Percentiles rank a stretch among this genome's conserved stretches.
Evolutionary conservation across 2,797 vertebrate species (phyloP).

Genomic region (Yasuhikotakia modesta): DNA sequence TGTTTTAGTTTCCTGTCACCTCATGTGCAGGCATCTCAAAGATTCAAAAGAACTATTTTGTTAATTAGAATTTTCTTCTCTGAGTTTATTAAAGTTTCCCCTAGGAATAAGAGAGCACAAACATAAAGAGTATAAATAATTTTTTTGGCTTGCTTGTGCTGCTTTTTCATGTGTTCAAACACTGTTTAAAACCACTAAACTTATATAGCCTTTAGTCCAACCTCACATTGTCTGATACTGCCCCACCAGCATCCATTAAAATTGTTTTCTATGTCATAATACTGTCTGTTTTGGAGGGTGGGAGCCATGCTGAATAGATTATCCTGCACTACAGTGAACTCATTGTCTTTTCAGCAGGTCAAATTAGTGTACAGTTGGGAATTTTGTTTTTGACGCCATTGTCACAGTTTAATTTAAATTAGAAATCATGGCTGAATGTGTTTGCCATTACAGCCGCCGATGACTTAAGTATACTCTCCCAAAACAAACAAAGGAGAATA

Average conservation of each 20-base stretch:
- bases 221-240: not conserved
- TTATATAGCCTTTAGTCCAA: not conserved
- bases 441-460: not conserved
- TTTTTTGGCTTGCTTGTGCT: not conserved
- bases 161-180: not conserved
- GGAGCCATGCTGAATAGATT: constrained; percentile 24
- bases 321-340: constrained; percentile 7
- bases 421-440: not conserved
- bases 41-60: not conserved
- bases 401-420: not conserved
- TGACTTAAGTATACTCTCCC: not conserved
- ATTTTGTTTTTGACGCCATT: constrained; percentile 9
- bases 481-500: not conserved
- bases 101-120: not conserved
- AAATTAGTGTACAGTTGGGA: not conserved
- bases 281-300: constrained; percentile 35
- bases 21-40: not conserved
- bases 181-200: not conserved
- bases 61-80: not conserved
- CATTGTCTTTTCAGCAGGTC: constrained; percentile 1
- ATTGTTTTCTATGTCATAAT: constrained; percentile 23
- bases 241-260: not conserved
- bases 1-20: not conserved
- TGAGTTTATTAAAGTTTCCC: not conserved
- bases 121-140: not conserved